These are phyloP conservation scores for Sakesphorus luctuosus DNA, from an alignment of 2,113 vertebrate genomes.

Conservation along the genomic window DNA sequence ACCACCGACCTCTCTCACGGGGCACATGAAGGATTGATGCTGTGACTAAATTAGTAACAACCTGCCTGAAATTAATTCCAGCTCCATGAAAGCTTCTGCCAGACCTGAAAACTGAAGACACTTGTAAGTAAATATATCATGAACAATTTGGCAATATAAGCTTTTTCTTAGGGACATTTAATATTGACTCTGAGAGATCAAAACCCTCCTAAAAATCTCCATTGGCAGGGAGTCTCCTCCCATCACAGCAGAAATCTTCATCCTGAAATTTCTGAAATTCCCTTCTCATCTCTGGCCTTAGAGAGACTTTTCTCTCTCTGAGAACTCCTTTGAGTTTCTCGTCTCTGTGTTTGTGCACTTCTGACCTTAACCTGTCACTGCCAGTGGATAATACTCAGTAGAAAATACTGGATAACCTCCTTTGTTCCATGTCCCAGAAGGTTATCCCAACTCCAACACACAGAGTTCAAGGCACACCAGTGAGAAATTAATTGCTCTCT, in stretches of 20 bases:
- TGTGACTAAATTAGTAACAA: not conserved
- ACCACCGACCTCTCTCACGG: not conserved
- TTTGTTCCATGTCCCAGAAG: not conserved
- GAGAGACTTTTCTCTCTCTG: not conserved
- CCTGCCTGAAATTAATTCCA: not conserved
- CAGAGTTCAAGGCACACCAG: not conserved
- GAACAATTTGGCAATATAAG: not conserved
- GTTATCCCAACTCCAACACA: not conserved
- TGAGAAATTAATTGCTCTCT: not conserved
- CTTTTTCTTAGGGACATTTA: not conserved
- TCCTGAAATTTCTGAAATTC: not conserved
- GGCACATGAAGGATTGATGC: slow-evolving; percentile 11
- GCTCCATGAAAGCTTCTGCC: not conserved
- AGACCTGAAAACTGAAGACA: not conserved
- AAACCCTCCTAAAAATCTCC: not conserved
- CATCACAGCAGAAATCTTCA: not conserved
- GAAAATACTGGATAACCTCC: not conserved
- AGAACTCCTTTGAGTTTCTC: not conserved
- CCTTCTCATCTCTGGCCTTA: not conserved
- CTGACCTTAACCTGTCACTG: not conserved
- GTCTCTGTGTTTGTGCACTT: not conserved
- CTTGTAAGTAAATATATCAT: not conserved
- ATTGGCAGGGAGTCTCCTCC: not conserved
- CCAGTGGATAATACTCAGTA: not conserved
- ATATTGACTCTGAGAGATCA: not conserved